Conservation (phyloP, 2,888 invertebrate genomes). For the Dryocosmus kuriphilus region DNA sequence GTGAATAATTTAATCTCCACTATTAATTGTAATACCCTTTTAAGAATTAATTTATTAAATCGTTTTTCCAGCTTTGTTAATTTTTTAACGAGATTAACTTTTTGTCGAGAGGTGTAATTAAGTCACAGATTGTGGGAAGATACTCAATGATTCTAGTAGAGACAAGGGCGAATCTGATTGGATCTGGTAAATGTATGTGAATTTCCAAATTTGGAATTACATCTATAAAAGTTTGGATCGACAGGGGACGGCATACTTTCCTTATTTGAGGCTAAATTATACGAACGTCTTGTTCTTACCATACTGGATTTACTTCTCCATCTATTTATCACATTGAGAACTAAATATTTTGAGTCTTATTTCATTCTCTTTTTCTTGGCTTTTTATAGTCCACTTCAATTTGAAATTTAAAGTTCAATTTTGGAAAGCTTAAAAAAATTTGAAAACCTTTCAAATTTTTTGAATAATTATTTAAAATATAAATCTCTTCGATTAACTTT, state of each 20-base stretch:
- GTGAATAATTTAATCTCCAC: too few species aligned
- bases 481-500: too few species aligned
- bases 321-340: background rate
- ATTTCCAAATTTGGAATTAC: slow-evolving; percentile 53
- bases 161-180: slow-evolving; percentile 30
- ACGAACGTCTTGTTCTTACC: slow-evolving; percentile 59
- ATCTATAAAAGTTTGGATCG: slow-evolving; percentile 61
- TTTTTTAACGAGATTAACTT: background rate
- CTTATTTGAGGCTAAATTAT: slow-evolving; percentile 65
- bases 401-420: too few species aligned
- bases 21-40: too few species aligned
- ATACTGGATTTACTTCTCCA: slow-evolving; percentile 49
- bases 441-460: too few species aligned
- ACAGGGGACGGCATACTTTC: slow-evolving; percentile 65
- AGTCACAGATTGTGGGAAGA: background rate
- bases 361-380: slow-evolving; percentile 47
- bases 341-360: slow-evolving; percentile 53
- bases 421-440: too few species aligned
- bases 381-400: too few species aligned
- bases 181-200: slow-evolving; percentile 42
- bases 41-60: too few species aligned
- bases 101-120: background rate
- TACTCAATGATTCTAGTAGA: slow-evolving; percentile 24
- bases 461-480: too few species aligned
- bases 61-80: background rate